Percentiles rank a stretch among this genome's conserved stretches.
Evolutionary conservation across 1,140 invertebrate genomes (phyloP).

Genomic region (Mizuhopecten yessoensis): DNA sequence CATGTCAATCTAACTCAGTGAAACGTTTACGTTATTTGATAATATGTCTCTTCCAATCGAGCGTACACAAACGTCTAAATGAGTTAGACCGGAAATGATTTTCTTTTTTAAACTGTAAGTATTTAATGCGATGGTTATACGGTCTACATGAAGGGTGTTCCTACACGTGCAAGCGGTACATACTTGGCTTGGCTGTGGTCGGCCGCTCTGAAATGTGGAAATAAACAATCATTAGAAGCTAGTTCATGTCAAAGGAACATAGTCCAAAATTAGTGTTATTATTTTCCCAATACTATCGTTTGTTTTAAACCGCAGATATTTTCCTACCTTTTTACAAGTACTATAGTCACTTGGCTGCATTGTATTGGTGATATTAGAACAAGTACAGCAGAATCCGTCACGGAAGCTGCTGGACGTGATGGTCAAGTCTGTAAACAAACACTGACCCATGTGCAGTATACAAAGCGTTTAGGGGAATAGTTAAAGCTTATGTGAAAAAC

Average conservation of each 20-base stretch:
- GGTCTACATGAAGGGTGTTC: not conserved
- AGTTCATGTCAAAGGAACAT: not conserved
- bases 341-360: too few relatives aligned
- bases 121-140: not conserved
- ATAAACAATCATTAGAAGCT: not conserved
- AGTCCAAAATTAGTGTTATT: not conserved
- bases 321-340: too few relatives aligned
- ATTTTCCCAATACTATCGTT: too few relatives aligned
- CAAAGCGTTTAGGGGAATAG: too few relatives aligned
- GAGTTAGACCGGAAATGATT: conserved; percentile 1
- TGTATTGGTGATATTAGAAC: too few relatives aligned
- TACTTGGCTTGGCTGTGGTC: conserved; percentile 20
- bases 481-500: too few relatives aligned
- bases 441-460: too few relatives aligned
- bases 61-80: not conserved
- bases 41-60: too few relatives aligned
- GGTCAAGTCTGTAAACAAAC: too few relatives aligned
- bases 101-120: not conserved
- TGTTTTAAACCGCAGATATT: too few relatives aligned
- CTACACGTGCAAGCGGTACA: not conserved
- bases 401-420: too few relatives aligned
- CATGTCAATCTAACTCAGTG: conserved; percentile 25
- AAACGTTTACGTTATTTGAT: not conserved
- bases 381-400: too few relatives aligned
- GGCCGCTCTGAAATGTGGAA: conserved; percentile 23